Evolutionary conservation across 2,888 invertebrate genomes (phyloP).

Genomic region (Aelia acuminata): DNA sequence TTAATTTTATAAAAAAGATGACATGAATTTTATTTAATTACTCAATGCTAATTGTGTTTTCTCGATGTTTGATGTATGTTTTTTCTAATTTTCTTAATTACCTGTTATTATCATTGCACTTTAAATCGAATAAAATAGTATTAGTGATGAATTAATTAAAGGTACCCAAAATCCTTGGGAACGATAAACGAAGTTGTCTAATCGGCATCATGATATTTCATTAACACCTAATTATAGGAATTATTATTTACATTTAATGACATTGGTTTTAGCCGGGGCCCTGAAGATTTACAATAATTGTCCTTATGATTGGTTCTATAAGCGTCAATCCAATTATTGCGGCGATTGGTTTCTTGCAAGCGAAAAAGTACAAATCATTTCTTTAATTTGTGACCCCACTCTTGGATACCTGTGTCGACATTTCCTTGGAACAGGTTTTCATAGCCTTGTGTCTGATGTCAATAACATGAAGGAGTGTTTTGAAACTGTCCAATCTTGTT

Average conservation of each 20-base stretch:
- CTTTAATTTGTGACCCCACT: neutral
- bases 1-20: too few relatives aligned
- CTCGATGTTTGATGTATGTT: too few relatives aligned
- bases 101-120: too few relatives aligned
- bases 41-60: too few relatives aligned
- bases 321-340: neutral
- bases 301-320: neutral
- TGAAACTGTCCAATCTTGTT: neutral
- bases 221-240: neutral
- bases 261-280: neutral
- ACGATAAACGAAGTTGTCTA: neutral
- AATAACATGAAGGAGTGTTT: neutral
- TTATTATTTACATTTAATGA: slow-evolving; percentile 14
- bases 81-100: too few relatives aligned
- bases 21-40: too few relatives aligned
- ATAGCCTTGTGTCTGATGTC: slow-evolving; percentile 9
- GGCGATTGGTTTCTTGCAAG: neutral
- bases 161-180: neutral
- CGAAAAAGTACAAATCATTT: neutral
- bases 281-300: neutral
- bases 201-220: neutral
- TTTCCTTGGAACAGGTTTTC: neutral
- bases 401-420: neutral
- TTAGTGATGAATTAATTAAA: too few relatives aligned
- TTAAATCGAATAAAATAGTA: too few relatives aligned